These are phyloP conservation scores for Dinomys branickii DNA, from an alignment of 2,113 vertebrate genomes.

Conservation along the genomic window DNA sequence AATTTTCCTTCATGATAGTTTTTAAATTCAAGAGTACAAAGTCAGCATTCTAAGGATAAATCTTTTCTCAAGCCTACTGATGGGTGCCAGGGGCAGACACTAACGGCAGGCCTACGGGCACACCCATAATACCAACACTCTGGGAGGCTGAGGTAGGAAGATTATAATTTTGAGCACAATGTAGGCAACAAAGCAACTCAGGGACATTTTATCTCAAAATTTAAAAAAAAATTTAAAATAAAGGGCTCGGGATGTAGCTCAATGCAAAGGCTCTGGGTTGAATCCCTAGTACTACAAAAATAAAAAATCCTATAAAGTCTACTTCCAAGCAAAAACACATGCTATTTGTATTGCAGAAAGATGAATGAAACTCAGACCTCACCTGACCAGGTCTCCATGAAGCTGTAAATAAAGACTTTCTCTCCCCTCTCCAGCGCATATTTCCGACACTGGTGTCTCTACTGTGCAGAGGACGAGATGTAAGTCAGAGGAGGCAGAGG, in stretches of 20 bases:
- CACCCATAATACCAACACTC: neutral
- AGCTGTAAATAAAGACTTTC: slow-evolving; percentile 93
- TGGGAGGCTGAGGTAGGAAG: neutral
- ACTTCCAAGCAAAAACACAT: slow-evolving; percentile 15
- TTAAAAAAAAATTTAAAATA: neutral
- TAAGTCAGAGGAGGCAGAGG: slow-evolving; percentile 88
- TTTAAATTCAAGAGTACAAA: slow-evolving; percentile 53
- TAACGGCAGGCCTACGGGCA: neutral
- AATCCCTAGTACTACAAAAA: neutral
- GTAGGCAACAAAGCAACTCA: neutral
- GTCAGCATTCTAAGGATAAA: slow-evolving; percentile 51
- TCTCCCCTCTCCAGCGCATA: slow-evolving; percentile 90
- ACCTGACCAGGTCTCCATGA: slow-evolving; percentile 97
- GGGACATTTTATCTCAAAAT: neutral
- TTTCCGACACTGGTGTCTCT: slow-evolving; percentile 91
- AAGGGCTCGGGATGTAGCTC: neutral
- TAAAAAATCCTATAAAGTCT: neutral
- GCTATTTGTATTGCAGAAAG: neutral
- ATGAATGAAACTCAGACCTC: slow-evolving; percentile 67
- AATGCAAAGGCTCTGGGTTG: neutral
- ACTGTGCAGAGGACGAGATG: slow-evolving; percentile 95
- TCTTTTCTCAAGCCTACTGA: neutral
- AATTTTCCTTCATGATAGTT: slow-evolving; percentile 8
- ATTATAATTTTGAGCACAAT: neutral
- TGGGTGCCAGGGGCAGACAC: neutral